Base-by-base conservation (phyloP, 2,797 vertebrate species). In the Apogon talboti region DNA sequence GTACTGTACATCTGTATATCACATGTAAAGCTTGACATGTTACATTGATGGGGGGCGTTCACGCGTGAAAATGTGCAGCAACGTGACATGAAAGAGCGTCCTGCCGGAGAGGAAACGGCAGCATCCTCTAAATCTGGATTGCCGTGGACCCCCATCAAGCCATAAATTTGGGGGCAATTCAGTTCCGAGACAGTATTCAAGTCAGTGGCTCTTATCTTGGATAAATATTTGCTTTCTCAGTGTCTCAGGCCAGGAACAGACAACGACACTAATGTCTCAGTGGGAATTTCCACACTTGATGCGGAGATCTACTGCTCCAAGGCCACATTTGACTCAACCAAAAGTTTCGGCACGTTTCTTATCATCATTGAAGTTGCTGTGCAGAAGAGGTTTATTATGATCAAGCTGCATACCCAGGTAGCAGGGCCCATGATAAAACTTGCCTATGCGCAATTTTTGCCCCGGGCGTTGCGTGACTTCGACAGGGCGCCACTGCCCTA, bases 181-280 rank as follows among this genome's bases (percentile, higher is more conserved):
- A 77, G 52, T 51, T 78, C 66, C 21, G 66, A 71, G 40, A 74
- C 82, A 75, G 74, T 63, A 49, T 75, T 84, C 77, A n/a, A 83
- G 66, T 78, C 60, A 77, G 54, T 67, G 60, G 63, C 65, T 78
- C 85, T 89, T 92, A 92, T 93, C 92, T 87, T 61, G 48, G 48
- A 71, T 87, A 88, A 93, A 92, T 90, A 89, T 92, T 93, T 86
- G 86, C 89, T 87, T 45, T 88, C 70, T 58, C 46, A 42, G 61
- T 51, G 68, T 71, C 80, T 77, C 61, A 66, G 69, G 60, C 43
- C 54, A 15, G 58, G 37, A 65, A 59, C 46, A 77, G 62, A 85
- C 83, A 87, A 81, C 71, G 74, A 63, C 76, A 12, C 28, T 43
- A n/a, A 53, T 72, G 76, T 72, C 64, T 60, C 62, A 2, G 38